phyloP scores from a whole-genome alignment of 1,140 invertebrate genomes.

The Zaprionus taronus region DNA sequence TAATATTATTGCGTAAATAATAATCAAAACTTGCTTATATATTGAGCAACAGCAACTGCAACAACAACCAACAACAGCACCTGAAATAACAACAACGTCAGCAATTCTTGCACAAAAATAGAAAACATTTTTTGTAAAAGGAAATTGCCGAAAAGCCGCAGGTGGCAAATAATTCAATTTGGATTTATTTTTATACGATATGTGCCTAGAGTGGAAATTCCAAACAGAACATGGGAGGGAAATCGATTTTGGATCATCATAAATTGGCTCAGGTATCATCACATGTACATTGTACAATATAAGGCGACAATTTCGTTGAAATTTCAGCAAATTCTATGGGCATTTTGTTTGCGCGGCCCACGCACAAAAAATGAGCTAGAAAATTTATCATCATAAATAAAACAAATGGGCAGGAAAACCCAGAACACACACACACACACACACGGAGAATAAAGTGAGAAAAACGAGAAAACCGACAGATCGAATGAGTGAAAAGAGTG shows the following conservation, averaged over 20 bases:
- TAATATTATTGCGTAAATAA: slow-evolving; percentile 73
- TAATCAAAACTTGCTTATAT: slow-evolving; percentile 61
- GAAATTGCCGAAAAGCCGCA: slow-evolving; percentile 20
- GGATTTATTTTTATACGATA: slow-evolving; percentile 4
- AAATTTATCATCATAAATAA: slow-evolving; percentile 42
- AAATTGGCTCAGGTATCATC: slow-evolving; percentile 7
- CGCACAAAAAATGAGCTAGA: slow-evolving; percentile 36
- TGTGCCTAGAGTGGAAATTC: slow-evolving; percentile 13
- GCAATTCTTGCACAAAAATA: slow-evolving; percentile 34
- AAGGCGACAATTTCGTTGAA: not conserved
- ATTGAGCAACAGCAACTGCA: slow-evolving; percentile 9
- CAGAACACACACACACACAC: not conserved
- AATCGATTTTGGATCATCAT: slow-evolving; percentile 35
- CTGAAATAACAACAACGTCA: slow-evolving; percentile 7
- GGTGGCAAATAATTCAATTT: slow-evolving; percentile 44
- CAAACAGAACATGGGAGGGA: slow-evolving; percentile 4
- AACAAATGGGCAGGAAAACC: slow-evolving; percentile 7
- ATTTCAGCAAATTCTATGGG: not conserved
- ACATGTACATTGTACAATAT: not conserved
- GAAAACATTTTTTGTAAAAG: slow-evolving; percentile 14
- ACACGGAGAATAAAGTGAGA: not conserved
- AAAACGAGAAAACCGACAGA: slow-evolving; percentile 3
- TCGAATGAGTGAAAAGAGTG: not conserved
- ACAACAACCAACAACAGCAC: slow-evolving; percentile 1
- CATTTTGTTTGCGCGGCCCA: slow-evolving; percentile 12